Conservation (phyloP, 2,797 vertebrate genomes). For the Diceros bicornis region DNA sequence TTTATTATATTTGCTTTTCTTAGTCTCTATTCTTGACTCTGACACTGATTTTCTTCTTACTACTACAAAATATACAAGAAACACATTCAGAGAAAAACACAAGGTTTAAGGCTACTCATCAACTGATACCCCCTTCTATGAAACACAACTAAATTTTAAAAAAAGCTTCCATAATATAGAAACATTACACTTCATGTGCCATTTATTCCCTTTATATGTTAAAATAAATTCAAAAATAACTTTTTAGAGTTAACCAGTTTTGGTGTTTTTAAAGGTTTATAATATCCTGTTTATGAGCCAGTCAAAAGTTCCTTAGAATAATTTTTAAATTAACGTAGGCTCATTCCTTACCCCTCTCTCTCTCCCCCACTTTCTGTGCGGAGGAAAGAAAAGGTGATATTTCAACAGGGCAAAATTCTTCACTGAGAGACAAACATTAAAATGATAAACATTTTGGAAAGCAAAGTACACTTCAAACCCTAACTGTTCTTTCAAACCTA, state of each 20-base stretch:
- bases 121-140: conserved; percentile 10
- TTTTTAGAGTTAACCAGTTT: conserved; percentile 50
- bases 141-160: conserved; percentile 46
- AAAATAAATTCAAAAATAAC: conserved; percentile 67
- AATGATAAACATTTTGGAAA: conserved; percentile 87
- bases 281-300: background rate
- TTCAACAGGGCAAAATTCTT: conserved; percentile 79
- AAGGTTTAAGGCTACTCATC: background rate
- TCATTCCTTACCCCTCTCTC: background rate
- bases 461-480: conserved; percentile 84
- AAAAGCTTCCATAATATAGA: conserved; percentile 1
- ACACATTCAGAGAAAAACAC: conserved; percentile 74
- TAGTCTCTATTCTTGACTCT: conserved; percentile 85
- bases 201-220: conserved; percentile 15
- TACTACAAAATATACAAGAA: conserved; percentile 77
- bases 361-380: background rate
- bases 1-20: conserved; percentile 80
- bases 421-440: conserved; percentile 83
- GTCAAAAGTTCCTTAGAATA: conserved; percentile 32
- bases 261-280: conserved; percentile 62
- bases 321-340: conserved; percentile 67
- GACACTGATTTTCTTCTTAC: conserved; percentile 85
- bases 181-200: background rate
- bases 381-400: conserved; percentile 42
- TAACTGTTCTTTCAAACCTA: conserved; percentile 85